These are phyloP conservation scores for Nemotelus nigrinus DNA, from an alignment of 2,888 invertebrate species.

Conservation along the genomic window DNA sequence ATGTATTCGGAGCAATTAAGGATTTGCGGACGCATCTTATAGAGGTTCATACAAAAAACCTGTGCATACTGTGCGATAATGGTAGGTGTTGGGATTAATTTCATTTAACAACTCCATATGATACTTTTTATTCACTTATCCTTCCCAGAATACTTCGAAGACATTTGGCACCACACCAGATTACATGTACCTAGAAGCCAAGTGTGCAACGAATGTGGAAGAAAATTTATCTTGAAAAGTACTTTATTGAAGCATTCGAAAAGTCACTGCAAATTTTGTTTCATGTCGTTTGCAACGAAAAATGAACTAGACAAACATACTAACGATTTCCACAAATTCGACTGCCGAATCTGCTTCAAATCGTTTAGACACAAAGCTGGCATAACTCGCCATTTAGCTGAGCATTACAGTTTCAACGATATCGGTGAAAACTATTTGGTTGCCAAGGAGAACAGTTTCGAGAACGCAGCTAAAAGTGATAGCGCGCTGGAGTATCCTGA, in stretches of 20 bases:
- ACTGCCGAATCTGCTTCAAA: constrained; percentile 9
- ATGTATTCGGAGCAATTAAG: constrained; percentile 5
- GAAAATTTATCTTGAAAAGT: neutral
- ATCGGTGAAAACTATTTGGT: neutral
- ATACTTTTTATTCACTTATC: too few species aligned
- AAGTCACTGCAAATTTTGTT: neutral
- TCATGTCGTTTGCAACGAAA: neutral
- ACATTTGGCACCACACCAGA: constrained; percentile 29
- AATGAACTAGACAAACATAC: neutral
- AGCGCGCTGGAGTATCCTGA: neutral
- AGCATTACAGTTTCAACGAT: neutral
- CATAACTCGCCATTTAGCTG: constrained; percentile 2
- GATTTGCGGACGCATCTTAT: constrained; percentile 13
- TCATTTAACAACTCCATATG: neutral
- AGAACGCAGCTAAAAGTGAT: neutral
- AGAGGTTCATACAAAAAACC: constrained; percentile 20
- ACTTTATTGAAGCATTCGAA: neutral
- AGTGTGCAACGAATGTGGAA: constrained; percentile 11
- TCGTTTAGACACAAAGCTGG: neutral
- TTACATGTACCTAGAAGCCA: neutral
- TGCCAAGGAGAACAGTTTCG: neutral
- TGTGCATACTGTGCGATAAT: constrained; percentile 27
- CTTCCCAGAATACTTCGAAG: constrained; percentile 13
- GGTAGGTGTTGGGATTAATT: constrained; percentile 5
- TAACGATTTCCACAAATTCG: neutral